Percentiles rank a stretch among this genome's conserved stretches.
phyloP scores from a whole-genome alignment of 2,888 invertebrate species.

The Polia nebulosa region DNA sequence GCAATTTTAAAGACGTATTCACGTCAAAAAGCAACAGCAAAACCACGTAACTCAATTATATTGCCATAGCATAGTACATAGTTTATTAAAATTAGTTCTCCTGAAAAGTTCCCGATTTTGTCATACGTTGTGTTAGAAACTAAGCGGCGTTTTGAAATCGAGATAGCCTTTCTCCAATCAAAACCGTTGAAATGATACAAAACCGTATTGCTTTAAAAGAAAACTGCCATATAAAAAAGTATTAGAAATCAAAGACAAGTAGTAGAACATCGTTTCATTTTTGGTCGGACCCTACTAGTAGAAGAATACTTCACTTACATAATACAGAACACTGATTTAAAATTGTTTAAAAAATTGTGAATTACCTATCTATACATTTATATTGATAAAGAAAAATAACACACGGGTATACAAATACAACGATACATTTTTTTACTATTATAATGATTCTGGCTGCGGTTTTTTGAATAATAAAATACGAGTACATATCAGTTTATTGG shows the following conservation, averaged over 20 bases:
- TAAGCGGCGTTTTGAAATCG: too few relatives aligned
- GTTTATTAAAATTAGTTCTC: too few relatives aligned
- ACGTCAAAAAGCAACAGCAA: too few relatives aligned
- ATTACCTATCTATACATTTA: slow-evolving; percentile 62
- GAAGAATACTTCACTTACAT: slow-evolving; percentile 36
- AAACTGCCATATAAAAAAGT: background rate
- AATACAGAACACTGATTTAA: slow-evolving; percentile 55
- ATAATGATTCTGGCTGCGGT: slow-evolving; percentile 41
- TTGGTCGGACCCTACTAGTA: slow-evolving; percentile 35
- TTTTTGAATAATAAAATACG: background rate
- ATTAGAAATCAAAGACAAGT: background rate
- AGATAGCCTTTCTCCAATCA: background rate
- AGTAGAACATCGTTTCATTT: background rate
- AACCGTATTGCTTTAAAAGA: background rate
- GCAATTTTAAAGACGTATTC: too few relatives aligned
- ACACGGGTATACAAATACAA: slow-evolving; percentile 45
- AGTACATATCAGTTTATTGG: too few relatives aligned
- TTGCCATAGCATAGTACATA: too few relatives aligned
- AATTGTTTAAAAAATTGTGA: slow-evolving; percentile 47
- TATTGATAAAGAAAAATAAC: slow-evolving; percentile 50
- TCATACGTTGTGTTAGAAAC: too few relatives aligned
- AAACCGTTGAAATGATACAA: too few relatives aligned
- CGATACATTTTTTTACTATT: slow-evolving; percentile 38
- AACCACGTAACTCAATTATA: too few relatives aligned
- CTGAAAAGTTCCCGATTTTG: too few relatives aligned